These are phyloP conservation scores for Ferdinandea cuprea DNA, from an alignment of 2,888 invertebrate genomes.

Conservation along the genomic window DNA sequence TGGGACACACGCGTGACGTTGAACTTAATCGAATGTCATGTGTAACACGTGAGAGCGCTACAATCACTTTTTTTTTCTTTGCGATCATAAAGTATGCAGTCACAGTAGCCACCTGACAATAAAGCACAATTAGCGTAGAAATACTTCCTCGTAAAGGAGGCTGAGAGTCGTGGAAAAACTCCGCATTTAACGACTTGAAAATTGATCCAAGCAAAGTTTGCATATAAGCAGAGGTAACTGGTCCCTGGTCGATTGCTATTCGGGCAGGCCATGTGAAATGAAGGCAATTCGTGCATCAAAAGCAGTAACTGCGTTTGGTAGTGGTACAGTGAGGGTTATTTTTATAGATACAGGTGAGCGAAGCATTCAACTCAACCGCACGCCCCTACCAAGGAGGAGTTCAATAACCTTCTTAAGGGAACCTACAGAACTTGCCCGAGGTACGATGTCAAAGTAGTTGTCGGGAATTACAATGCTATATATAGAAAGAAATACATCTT, in stretches of 20 bases:
- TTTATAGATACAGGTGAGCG: conserved; percentile 4
- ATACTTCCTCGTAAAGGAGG: background rate
- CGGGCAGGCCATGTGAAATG: background rate
- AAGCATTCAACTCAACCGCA: too few relatives aligned
- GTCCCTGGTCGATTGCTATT: background rate
- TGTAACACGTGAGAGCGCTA: background rate
- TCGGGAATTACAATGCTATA: too few relatives aligned
- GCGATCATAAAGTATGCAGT: conserved; percentile 29
- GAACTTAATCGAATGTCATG: conserved; percentile 47
- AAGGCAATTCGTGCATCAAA: background rate
- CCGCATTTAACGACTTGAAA: conserved; percentile 46
- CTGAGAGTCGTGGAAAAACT: background rate
- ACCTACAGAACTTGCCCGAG: too few relatives aligned
- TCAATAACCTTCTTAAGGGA: too few relatives aligned
- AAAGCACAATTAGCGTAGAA: conserved; percentile 27
- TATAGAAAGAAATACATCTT: too few relatives aligned
- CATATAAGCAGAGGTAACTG: conserved; percentile 3
- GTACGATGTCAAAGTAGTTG: too few relatives aligned
- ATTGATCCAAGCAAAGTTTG: conserved; percentile 36
- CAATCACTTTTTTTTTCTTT: background rate
- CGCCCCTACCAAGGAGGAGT: too few relatives aligned
- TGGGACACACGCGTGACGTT: conserved; percentile 45
- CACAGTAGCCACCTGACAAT: conserved; percentile 44
- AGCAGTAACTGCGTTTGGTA: background rate
- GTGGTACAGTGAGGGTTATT: conserved; percentile 21